Evolutionary conservation across 2,113 vertebrate species (phyloP).

Genomic region (Gobius niger): DNA sequence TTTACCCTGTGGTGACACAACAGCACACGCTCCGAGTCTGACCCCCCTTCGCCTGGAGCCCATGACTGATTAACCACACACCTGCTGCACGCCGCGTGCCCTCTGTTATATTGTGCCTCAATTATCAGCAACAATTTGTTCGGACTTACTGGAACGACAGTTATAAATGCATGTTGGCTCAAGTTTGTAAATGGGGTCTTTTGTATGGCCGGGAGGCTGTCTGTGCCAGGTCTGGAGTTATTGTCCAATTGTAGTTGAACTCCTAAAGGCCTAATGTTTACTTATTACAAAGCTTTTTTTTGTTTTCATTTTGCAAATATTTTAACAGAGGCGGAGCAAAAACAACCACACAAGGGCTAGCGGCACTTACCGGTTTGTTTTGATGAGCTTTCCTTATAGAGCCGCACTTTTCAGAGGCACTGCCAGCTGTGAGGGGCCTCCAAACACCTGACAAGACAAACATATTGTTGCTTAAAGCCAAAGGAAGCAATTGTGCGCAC

Average conservation of each 20-base stretch:
- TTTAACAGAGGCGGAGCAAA: slow-evolving; percentile 25
- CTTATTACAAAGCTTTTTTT: slow-evolving; percentile 34
- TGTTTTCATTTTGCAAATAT: slow-evolving; percentile 23
- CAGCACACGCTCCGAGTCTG: slow-evolving; percentile 36
- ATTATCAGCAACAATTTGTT: slow-evolving; percentile 71
- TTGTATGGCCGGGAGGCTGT: slow-evolving; percentile 42
- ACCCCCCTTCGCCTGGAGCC: slow-evolving; percentile 20
- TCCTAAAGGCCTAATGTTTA: slow-evolving; percentile 41
- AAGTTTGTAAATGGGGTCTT: slow-evolving; percentile 51
- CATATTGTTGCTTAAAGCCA: slow-evolving; percentile 41
- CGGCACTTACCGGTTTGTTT: slow-evolving; percentile 80
- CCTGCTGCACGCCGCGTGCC: slow-evolving; percentile 71
- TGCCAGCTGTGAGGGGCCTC: slow-evolving; percentile 84
- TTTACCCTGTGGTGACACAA: slow-evolving; percentile 26
- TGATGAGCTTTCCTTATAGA: slow-evolving; percentile 82
- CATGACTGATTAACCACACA: slow-evolving; percentile 75
- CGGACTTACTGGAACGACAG: slow-evolving; percentile 56
- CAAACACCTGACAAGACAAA: slow-evolving; percentile 82
- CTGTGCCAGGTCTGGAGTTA: slow-evolving; percentile 46
- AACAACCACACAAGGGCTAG: slow-evolving; percentile 23
- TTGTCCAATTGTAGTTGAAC: slow-evolving; percentile 41
- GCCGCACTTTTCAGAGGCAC: slow-evolving; percentile 82
- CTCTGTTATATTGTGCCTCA: slow-evolving; percentile 67
- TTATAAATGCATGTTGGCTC: slow-evolving; percentile 65
- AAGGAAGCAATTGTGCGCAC: slow-evolving; percentile 45